Percentiles rank a stretch among this genome's conserved stretches.
These are phyloP conservation scores for Ophraella communa DNA, from an alignment of 2,888 invertebrate species.

Conservation along the genomic window DNA sequence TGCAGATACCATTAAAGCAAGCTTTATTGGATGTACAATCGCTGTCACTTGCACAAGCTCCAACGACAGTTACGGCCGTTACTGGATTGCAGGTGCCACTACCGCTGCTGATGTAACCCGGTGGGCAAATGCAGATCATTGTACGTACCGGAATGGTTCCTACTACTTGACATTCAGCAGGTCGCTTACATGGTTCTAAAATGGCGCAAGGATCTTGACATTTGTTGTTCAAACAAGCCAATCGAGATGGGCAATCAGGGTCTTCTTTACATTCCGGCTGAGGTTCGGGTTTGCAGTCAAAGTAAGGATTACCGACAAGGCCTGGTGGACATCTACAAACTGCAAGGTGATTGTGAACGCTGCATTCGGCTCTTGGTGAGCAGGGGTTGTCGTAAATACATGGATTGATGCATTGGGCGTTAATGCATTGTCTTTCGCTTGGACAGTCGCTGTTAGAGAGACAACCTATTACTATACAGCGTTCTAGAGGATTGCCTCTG, in stretches of 20 bases:
- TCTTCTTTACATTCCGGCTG: constrained; percentile 81
- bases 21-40: constrained; percentile 81
- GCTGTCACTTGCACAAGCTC: constrained; percentile 76
- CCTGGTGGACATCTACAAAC: constrained; percentile 85
- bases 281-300: constrained; percentile 77
- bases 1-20: constrained; percentile 81
- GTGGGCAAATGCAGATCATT: constrained; percentile 89
- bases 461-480: constrained; percentile 82
- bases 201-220: constrained; percentile 84
- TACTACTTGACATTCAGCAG: constrained; percentile 82
- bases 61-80: constrained; percentile 65
- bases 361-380: constrained; percentile 78
- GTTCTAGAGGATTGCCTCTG: constrained; percentile 77
- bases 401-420: constrained; percentile 85
- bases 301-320: constrained; percentile 80
- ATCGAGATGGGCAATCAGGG: constrained; percentile 78
- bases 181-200: constrained; percentile 79
- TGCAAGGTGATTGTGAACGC: constrained; percentile 80
- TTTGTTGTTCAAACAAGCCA: constrained; percentile 81
- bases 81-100: constrained; percentile 80
- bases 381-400: constrained; percentile 81
- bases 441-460: constrained; percentile 88
- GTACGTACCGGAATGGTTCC: constrained; percentile 84
- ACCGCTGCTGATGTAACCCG: constrained; percentile 85
- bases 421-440: constrained; percentile 81